Conservation (phyloP, 2,113 vertebrate genomes). For the Trogon surrucura region DNA sequence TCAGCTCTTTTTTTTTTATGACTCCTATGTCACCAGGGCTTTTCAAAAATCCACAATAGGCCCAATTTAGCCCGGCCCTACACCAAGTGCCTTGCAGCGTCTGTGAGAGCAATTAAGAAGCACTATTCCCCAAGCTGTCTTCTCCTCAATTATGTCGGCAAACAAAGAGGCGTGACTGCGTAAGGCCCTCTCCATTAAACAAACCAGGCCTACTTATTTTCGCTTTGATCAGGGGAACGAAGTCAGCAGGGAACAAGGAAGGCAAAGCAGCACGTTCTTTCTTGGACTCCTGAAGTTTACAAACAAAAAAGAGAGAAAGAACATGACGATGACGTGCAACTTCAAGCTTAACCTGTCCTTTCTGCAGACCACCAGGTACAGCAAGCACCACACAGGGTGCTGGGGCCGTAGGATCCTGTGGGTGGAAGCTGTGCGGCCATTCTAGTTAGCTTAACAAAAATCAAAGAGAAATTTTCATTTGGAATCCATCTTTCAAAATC, state of each 20-base stretch:
- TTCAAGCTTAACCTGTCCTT: not conserved
- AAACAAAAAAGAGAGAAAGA: not conserved
- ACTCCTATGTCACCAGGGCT: not conserved
- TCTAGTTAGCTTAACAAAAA: not conserved
- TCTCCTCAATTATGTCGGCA: slow-evolving; percentile 48
- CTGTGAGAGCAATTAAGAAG: slow-evolving; percentile 60
- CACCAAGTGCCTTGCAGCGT: not conserved
- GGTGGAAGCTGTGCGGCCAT: not conserved
- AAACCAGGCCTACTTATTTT: slow-evolving; percentile 46
- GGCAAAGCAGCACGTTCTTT: not conserved
- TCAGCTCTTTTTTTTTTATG: not conserved
- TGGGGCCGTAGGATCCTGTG: not conserved
- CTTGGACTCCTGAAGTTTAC: not conserved
- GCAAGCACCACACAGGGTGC: not conserved
- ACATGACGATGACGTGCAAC: not conserved
- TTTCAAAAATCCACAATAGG: slow-evolving; percentile 32
- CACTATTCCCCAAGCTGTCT: slow-evolving; percentile 50
- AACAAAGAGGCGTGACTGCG: slow-evolving; percentile 49
- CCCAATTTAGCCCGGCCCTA: not conserved
- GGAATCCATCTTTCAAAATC: not conserved
- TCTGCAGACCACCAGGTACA: not conserved
- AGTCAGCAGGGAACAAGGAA: slow-evolving; percentile 38
- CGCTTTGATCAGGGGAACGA: slow-evolving; percentile 44
- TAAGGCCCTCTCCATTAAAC: slow-evolving; percentile 50
- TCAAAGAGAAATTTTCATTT: not conserved